Evolutionary conservation across 2,113 vertebrate genomes (phyloP).

Genomic region (Anarrhichthys ocellatus): DNA sequence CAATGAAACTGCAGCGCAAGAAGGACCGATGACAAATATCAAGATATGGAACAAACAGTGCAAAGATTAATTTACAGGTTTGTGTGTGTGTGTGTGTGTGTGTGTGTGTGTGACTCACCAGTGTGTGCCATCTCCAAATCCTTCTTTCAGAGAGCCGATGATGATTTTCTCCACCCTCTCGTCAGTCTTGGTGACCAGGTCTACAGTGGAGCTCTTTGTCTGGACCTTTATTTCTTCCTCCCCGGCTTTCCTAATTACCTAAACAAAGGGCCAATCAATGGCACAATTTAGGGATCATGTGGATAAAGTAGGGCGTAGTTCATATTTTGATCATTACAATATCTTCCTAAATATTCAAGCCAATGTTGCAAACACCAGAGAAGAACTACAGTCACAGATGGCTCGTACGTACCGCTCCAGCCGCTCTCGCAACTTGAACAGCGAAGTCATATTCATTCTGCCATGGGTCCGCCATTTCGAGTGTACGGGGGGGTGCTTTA

Average conservation of each 20-base stretch:
- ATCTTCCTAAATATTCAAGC: background rate
- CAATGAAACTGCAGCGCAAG: slow-evolving; percentile 89
- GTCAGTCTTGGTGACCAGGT: slow-evolving; percentile 95
- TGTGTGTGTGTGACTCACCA: slow-evolving; percentile 78
- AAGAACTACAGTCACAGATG: background rate
- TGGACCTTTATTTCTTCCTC: slow-evolving; percentile 88
- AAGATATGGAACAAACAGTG: background rate
- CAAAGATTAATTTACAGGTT: background rate
- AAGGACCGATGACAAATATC: background rate
- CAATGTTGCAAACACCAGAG: background rate
- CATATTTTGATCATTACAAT: background rate
- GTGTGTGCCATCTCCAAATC: slow-evolving; percentile 87
- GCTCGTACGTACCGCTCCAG: slow-evolving; percentile 75
- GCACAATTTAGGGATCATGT: background rate
- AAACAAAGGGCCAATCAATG: background rate
- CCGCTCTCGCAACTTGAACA: slow-evolving; percentile 77
- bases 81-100: slow-evolving; percentile 69
- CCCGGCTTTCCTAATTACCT: slow-evolving; percentile 90
- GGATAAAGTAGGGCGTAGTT: background rate
- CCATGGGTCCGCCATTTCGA: slow-evolving; percentile 76
- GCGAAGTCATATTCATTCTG: slow-evolving; percentile 77
- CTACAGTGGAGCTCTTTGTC: slow-evolving; percentile 93
- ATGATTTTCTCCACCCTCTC: slow-evolving; percentile 97
- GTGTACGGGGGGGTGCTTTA: background rate
- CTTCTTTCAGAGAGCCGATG: slow-evolving; percentile 87